Evolutionary conservation across 2,797 vertebrate species (phyloP), one percentile per base, ranked within the genome.

Genomic region (Ficedula albicollis): DNA sequence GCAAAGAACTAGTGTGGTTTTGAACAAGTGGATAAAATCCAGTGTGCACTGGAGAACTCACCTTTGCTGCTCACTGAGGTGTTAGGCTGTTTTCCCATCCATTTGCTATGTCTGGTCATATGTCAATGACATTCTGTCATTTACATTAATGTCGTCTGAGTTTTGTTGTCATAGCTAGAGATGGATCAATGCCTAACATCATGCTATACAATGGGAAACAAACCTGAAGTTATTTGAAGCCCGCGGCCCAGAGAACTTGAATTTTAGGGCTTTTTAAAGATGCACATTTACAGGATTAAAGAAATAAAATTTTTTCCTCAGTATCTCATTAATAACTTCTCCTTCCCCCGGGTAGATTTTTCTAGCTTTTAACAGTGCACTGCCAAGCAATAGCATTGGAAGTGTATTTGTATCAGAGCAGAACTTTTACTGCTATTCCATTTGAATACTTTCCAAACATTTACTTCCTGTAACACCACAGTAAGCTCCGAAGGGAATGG

Each of bases 331-430:
- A 48, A 22, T 68, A 62, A 25, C 12, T 58, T 69, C 43, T 64
- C 52, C 15, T 1, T 7, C 26, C 11, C 5, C 1, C 0, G 0
- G 7, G 15, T 27, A 67, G 19, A 36, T 17, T 69, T 83, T 76
- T 82, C 55, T 66, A 15, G 15, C 19, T 70, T 86, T 55, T 51
- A 63, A 73, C 9, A 73, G 36, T 4, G 6, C 8, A 55, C 4
- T 38, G 25, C 13, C 20, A 82, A 64, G 18, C 4, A 79, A 56
- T 15, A 70, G 23, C 27, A 11, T 68, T 66, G 21, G 7, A 88
- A 70, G 2, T 22, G 44, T 59, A 59, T 58, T 87, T 58, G 6
- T 78, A 26, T 59, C 5, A 82, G 9, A 82, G 22, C 38, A 58
- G 48, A 90, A 77, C 6, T 78, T 84, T 74, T 62, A 48, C 34